Conservation (phyloP, 1,140 invertebrate genomes). For the Melipona quadrifasciata region DNA sequence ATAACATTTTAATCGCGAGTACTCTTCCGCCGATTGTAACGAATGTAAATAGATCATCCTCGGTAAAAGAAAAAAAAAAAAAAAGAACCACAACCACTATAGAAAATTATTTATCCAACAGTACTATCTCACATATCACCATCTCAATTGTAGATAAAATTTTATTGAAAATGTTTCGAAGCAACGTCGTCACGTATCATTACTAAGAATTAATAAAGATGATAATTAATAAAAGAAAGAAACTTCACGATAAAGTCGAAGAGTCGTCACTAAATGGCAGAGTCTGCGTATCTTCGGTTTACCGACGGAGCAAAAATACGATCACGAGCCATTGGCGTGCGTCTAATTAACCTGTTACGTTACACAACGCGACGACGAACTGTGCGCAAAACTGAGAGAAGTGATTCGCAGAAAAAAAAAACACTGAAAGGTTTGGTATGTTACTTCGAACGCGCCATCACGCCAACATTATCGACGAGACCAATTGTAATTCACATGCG, state of each 20-base stretch:
- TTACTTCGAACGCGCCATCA: neutral
- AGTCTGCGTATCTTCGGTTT: neutral
- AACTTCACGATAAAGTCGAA: neutral
- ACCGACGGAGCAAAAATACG: neutral
- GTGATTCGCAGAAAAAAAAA: neutral
- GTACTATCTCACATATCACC: neutral
- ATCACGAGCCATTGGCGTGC: neutral
- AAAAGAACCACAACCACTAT: neutral
- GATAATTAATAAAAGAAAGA: neutral
- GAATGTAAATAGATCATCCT: neutral
- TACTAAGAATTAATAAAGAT: neutral
- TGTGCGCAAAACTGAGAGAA: constrained; percentile 4
- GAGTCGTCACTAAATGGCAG: neutral
- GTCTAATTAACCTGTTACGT: constrained; percentile 36
- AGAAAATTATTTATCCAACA: neutral
- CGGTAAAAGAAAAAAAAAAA: neutral
- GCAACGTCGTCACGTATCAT: neutral
- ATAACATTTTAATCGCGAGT: neutral
- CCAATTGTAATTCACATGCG: constrained; percentile 54
- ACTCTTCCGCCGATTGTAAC: neutral
- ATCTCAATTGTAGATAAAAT: neutral
- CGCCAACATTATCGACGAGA: constrained; percentile 52
- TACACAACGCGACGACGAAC: constrained; percentile 20
- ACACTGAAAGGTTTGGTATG: neutral
- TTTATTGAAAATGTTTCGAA: neutral